phyloP scores from a whole-genome alignment of 2,888 invertebrate genomes.

The Xylota segnis region DNA sequence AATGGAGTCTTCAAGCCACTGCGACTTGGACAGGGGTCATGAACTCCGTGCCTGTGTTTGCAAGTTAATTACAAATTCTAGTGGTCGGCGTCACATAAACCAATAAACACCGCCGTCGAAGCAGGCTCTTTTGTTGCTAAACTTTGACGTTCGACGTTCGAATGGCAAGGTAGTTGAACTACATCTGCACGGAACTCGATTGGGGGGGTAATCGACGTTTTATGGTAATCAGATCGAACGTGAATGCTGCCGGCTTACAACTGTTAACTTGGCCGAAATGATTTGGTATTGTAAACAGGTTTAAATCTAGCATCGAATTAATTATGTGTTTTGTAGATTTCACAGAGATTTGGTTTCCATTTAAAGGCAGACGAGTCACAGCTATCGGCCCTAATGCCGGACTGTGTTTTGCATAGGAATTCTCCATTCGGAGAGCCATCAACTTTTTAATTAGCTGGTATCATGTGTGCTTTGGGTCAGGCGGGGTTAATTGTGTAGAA shows the following conservation, averaged over 20 bases:
- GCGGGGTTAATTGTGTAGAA: not conserved
- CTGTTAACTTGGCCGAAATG: slow-evolving; percentile 11
- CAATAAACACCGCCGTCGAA: not conserved
- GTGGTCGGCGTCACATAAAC: not conserved
- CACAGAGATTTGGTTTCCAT: slow-evolving; percentile 3
- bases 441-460: not conserved
- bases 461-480: not conserved
- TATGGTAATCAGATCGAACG: slow-evolving; percentile 54
- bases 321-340: slow-evolving; percentile 5
- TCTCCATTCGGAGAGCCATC: not conserved
- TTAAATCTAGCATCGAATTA: slow-evolving; percentile 19
- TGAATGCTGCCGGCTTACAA: slow-evolving; percentile 17
- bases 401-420: not conserved
- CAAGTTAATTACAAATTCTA: slow-evolving; percentile 26
- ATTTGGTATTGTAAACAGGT: slow-evolving; percentile 25
- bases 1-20: not conserved
- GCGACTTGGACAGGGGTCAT: slow-evolving; percentile 6
- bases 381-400: not conserved
- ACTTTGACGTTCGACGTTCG: not conserved
- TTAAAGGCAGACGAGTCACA: not conserved
- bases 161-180: slow-evolving; percentile 15
- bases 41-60: slow-evolving; percentile 16
- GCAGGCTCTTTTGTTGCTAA: not conserved
- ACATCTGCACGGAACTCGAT: slow-evolving; percentile 24
- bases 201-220: slow-evolving; percentile 43